Base-by-base conservation (phyloP, 2,888 invertebrate species). In the Diloba caeruleocephala region DNA sequence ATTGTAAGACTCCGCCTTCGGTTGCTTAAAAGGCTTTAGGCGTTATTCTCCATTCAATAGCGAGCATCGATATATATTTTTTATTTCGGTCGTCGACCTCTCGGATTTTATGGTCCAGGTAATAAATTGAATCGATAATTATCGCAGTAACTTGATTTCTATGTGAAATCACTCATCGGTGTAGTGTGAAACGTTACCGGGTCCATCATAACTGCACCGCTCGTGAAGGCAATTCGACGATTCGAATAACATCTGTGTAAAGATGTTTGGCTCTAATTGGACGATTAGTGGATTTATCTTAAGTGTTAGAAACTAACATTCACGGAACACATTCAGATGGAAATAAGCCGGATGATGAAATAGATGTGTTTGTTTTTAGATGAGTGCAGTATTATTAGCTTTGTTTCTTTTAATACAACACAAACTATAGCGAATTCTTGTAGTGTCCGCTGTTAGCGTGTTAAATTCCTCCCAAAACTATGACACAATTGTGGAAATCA, bases 111-210 rank as follows among this genome's bases (percentile, higher is more conserved):
- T 87, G 84, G 81, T 79, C 77, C 76, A 81, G 78, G 85, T 81
- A 84, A 87, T 87, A 88, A 85, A 89, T 88, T 82, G 82, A 84
- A 85, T 84, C 86, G 87, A 87, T 88, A 82, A 83, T 85, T 82
- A 84, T 85, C 81, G 82, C 82, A 80, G 81, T 82, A 70, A 73
- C 70, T 67, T 73, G 81, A 84, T 87, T 82, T 85, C 83, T 83
- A 86, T 85, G 88, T 85, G 87, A 88, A 89, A 87, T 82, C 80
- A 77, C 74, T 81, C 72, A 77, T 76, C 76, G 67, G 75, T 64
- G 71, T 70, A 79, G 82, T 87, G 87, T 85, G 84, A 87, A 87
- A 81, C 79, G 71, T 71, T 70, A 70, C 69, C 67, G 60, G 70
- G 71, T 64, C 74, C 62, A 68, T 76, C 76, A 71, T 81, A 74